Percentiles rank a stretch among this genome's conserved stretches.
These are phyloP conservation scores for Dendrolimus punctatus DNA, from an alignment of 1,140 invertebrate genomes.

Conservation along the genomic window DNA sequence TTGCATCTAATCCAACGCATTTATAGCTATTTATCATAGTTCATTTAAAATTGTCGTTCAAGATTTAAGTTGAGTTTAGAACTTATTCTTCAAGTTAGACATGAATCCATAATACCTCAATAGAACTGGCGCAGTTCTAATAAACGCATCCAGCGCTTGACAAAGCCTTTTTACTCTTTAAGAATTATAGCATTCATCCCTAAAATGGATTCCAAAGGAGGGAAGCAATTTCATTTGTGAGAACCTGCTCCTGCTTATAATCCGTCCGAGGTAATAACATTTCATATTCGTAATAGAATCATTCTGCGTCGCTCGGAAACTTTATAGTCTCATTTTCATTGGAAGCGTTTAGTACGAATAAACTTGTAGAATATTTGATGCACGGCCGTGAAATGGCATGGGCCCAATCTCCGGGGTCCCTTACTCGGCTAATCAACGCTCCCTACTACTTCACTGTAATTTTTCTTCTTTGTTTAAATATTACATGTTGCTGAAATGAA, in stretches of 20 bases:
- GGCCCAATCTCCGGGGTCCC: conserved; percentile 52
- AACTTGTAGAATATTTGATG: conserved; percentile 65
- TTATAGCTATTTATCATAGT: no score
- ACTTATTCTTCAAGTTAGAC: no score
- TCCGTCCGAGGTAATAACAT: conserved; percentile 71
- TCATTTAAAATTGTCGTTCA: not conserved
- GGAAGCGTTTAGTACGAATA: conserved; percentile 67
- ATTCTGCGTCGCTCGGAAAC: conserved; percentile 65
- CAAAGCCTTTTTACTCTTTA: conserved; percentile 61
- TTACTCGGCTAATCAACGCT: conserved; percentile 38
- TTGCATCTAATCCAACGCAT: no score
- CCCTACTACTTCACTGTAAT: conserved; percentile 16
- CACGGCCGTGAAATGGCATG: conserved; percentile 34
- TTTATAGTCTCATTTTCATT: conserved; percentile 71
- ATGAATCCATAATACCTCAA: not conserved
- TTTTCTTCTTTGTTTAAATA: conserved; percentile 17
- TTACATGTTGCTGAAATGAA: conserved; percentile 11
- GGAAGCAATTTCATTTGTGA: conserved; percentile 71
- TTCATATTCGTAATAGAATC: conserved; percentile 72
- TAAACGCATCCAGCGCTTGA: conserved; percentile 48
- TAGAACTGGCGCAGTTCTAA: conserved; percentile 26
- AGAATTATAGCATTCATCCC: conserved; percentile 69
- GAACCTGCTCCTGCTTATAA: conserved; percentile 71
- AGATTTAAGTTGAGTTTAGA: conserved; percentile 1
- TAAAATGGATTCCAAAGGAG: conserved; percentile 70